Percentiles rank a stretch among this genome's conserved stretches.
Conservation (phyloP, 2,888 invertebrate genomes). For the Monopis laevigella region DNA sequence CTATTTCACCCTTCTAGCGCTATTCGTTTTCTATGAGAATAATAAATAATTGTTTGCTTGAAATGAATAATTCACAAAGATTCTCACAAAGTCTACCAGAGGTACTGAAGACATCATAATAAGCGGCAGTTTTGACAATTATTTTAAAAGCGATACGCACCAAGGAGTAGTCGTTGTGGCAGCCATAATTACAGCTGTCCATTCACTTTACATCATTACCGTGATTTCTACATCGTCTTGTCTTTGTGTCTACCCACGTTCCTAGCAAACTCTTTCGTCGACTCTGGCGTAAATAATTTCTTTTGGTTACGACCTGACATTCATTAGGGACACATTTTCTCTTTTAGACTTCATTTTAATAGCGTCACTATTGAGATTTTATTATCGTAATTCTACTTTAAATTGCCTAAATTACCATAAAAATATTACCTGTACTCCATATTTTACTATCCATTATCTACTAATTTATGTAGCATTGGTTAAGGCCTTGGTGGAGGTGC, state of each 20-base stretch:
- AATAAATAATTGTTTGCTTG: too few relatives aligned
- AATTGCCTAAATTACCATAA: slow-evolving; percentile 28
- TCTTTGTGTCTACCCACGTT: slow-evolving; percentile 42
- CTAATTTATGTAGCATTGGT: too few relatives aligned
- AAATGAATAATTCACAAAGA: too few relatives aligned
- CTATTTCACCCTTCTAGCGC: too few relatives aligned
- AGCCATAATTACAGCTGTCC: slow-evolving; percentile 56
- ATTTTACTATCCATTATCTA: too few relatives aligned
- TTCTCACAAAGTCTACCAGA: too few relatives aligned
- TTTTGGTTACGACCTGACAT: slow-evolving; percentile 37
- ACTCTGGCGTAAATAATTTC: slow-evolving; percentile 62
- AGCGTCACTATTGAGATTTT: slow-evolving; percentile 44
- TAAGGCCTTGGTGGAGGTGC: slow-evolving; percentile 30
- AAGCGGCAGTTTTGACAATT: slow-evolving; percentile 34
- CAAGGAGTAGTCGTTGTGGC: slow-evolving; percentile 35
- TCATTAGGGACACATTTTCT: slow-evolving; percentile 57
- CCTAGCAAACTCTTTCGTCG: slow-evolving; percentile 30
- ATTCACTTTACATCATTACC: slow-evolving; percentile 60
- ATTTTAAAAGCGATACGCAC: slow-evolving; percentile 52
- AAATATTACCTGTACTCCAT: too few relatives aligned
- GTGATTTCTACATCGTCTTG: slow-evolving; percentile 51
- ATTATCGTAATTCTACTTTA: slow-evolving; percentile 42
- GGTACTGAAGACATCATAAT: slow-evolving; percentile 14
- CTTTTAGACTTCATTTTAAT: slow-evolving; percentile 42
- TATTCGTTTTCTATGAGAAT: too few relatives aligned